phyloP scores from a whole-genome alignment of 2,888 invertebrate species.

The Gerris lacustris region DNA sequence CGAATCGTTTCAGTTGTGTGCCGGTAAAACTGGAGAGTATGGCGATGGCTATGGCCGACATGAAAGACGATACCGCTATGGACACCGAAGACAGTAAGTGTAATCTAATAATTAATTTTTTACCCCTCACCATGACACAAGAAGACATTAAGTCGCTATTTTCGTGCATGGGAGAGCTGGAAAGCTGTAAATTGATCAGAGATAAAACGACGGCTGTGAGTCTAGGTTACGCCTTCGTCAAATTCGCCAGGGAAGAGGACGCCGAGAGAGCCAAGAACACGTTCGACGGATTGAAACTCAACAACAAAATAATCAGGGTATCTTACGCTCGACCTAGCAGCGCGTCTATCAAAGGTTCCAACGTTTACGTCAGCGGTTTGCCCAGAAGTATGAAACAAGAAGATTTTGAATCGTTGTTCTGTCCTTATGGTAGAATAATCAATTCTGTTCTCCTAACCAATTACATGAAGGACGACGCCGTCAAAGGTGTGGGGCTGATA shows the following conservation, averaged over 20 bases:
- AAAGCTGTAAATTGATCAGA: not conserved
- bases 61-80: not conserved
- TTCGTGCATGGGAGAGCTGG: not conserved
- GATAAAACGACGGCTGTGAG: not conserved
- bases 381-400: not conserved
- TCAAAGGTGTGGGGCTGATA: constrained; percentile 81
- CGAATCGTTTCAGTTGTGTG: no score
- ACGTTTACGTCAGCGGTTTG: not conserved
- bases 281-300: not conserved
- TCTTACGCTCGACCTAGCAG: not conserved
- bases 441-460: not conserved
- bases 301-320: not conserved
- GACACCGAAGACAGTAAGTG: not conserved
- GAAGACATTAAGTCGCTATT: not conserved
- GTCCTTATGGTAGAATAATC: not conserved
- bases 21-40: no score
- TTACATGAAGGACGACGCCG: not conserved
- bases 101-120: constrained; percentile 3
- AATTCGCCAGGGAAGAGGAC: not conserved
- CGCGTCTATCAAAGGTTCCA: constrained; percentile 2
- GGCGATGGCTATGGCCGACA: no score
- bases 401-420: not conserved
- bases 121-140: not conserved
- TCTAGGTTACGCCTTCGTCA: constrained; percentile 1
- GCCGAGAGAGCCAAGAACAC: not conserved